phyloP scores from a whole-genome alignment of 92 coral and sea anemone species.

The Epizoanthus illoricatus region DNA sequence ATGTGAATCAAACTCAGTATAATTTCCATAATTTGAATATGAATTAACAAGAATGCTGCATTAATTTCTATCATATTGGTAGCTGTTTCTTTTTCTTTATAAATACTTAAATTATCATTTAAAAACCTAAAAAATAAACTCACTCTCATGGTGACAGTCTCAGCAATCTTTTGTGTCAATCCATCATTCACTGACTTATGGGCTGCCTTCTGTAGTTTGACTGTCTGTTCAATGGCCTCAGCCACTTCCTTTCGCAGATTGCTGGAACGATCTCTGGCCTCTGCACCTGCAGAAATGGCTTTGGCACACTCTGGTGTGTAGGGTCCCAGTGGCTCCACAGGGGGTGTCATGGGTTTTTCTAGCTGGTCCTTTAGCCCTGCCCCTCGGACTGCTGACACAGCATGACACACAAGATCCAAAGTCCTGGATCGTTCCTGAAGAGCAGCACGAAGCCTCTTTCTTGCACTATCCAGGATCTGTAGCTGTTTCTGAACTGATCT shows the following conservation, averaged over 20 bases:
- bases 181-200: conserved; percentile 97
- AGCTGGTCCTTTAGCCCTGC: conserved; percentile 91
- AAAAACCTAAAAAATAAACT: conserved; percentile 4
- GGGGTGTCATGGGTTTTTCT: conserved; percentile 92
- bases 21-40: no score
- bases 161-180: conserved; percentile 96
- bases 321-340: conserved; percentile 94
- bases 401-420: conserved; percentile 92
- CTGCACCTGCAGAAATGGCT: conserved; percentile 81
- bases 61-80: no score
- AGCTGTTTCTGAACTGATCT: conserved; percentile 96
- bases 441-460: conserved; percentile 81
- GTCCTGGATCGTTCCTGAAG: conserved; percentile 91
- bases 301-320: conserved; percentile 98
- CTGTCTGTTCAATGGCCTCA: conserved; percentile 93
- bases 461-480: conserved; percentile 88
- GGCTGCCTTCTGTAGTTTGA: conserved; percentile 88
- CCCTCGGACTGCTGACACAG: conserved; percentile 93
- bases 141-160: conserved; percentile 98
- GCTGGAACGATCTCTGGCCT: conserved; percentile 86
- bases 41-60: no score
- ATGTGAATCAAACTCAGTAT: no score
- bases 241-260: conserved; percentile 87
- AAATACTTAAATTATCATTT: not conserved
- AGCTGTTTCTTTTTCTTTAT: no score